A percentile compares a stretch with the other conserved stretches of the same genome.
Conservation (phyloP, 2,797 vertebrate genomes). For the Gymnopithys bicolor region DNA sequence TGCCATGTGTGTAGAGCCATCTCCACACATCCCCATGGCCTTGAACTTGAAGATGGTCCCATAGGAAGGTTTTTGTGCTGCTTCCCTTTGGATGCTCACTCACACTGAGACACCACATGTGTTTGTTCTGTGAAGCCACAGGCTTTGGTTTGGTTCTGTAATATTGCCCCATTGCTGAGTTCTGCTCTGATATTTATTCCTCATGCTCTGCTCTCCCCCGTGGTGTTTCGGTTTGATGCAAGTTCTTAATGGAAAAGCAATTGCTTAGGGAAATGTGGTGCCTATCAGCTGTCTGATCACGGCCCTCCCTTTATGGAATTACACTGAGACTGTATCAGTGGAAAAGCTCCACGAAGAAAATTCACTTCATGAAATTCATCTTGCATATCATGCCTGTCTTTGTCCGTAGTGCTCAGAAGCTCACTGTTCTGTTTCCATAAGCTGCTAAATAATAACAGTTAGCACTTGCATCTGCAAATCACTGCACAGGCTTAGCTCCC, state of each 20-base stretch:
- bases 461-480: neutral
- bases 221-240: neutral
- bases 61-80: neutral
- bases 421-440: neutral
- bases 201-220: accelerated
- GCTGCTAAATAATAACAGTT: neutral
- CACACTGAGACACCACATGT: accelerated
- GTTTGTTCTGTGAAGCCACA: neutral
- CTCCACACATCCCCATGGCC: accelerated
- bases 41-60: neutral
- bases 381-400: constrained; percentile 8
- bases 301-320: neutral
- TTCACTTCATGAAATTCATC: constrained; percentile 23
- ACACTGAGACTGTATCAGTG: neutral
- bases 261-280: neutral
- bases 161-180: neutral
- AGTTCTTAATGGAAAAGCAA: neutral
- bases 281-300: neutral
- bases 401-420: neutral
- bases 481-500: neutral
- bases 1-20: neutral
- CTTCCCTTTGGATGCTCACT: neutral
- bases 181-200: neutral
- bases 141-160: neutral
- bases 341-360: neutral